Base-by-base conservation (phyloP, 2,888 invertebrate genomes). In the Seladonia tumulorum region DNA sequence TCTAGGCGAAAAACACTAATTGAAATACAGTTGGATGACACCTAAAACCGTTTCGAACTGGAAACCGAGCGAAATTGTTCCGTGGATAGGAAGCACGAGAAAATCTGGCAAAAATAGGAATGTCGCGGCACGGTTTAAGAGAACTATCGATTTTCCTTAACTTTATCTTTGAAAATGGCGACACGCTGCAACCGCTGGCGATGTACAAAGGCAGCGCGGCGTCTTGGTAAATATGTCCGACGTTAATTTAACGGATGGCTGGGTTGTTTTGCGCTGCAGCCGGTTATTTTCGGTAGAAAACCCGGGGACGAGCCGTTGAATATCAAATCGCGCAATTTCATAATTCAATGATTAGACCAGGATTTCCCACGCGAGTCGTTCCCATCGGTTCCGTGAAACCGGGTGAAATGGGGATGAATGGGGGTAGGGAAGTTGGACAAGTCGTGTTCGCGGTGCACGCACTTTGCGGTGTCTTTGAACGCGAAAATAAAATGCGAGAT, bases 291-390 rank as follows among this genome's bases (percentile, higher is more conserved):
- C 71, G 82, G 35, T 60, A 49, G 22, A 35, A 66, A 29, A 49
- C 35, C 39, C 35, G 75, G 25, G 70, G 71, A 75, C 82, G 74
- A 77, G n/a, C 73, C 76, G 68, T 76, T 89, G 89, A 90, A 90
- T 85, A 87, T 89, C 83, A 76, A 86, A 89, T 85, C 82, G 82
- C 73, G 84, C 80, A 82, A 81, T 91, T 90, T 87, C 84, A 89
- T 89, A 87, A 90, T 88, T 90, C 82, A 87, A 35, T 57, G 87
- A 88, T 89, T 87, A 90, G 87, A 84, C 81, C 63, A 39, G 81
- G 71, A 90, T 90, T 90, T 89, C 87, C 87, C 88, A 29, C 29
- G 87, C 73, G 91, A 80, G 85, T 83, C 82, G 75, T 90, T 83
- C 82, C 76, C 71, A 71, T 78, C 87, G 80, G 77, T 78, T 83